phyloP scores from a whole-genome alignment of 2,113 vertebrate species.

The Aix galericulata region DNA sequence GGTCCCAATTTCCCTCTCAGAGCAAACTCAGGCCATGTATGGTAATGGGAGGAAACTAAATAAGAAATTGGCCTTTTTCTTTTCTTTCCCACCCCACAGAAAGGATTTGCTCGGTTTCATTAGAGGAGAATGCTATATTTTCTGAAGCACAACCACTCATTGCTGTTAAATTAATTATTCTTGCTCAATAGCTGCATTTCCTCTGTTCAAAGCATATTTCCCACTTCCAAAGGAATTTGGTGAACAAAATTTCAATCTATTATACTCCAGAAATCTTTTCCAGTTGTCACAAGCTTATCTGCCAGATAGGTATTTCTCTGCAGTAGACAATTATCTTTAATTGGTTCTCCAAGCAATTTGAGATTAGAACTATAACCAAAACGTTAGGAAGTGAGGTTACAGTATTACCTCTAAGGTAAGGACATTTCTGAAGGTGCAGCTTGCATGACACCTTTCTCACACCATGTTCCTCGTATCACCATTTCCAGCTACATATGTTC shows the following conservation, averaged over 20 bases:
- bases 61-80: neutral
- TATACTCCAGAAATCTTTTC: constrained; percentile 16
- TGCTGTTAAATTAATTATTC: neutral
- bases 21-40: constrained; percentile 14
- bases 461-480: neutral
- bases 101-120: neutral
- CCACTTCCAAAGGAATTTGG: neutral
- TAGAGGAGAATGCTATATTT: neutral
- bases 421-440: neutral
- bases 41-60: constrained; percentile 11
- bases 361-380: neutral
- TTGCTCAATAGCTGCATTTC: neutral
- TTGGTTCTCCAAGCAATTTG: neutral
- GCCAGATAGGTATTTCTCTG: neutral
- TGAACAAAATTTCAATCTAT: neutral
- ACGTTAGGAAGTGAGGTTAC: neutral
- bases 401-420: neutral
- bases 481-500: neutral
- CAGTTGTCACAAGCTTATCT: neutral
- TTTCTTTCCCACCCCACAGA: neutral
- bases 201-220: constrained; percentile 24
- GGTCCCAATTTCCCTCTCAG: neutral
- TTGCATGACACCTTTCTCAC: neutral
- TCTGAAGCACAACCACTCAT: constrained; percentile 10
- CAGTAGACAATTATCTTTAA: neutral